Percentiles rank a stretch among this genome's conserved stretches.
Evolutionary conservation across 2,888 invertebrate genomes (phyloP).

Genomic region (Chymomyza procnemis): DNA sequence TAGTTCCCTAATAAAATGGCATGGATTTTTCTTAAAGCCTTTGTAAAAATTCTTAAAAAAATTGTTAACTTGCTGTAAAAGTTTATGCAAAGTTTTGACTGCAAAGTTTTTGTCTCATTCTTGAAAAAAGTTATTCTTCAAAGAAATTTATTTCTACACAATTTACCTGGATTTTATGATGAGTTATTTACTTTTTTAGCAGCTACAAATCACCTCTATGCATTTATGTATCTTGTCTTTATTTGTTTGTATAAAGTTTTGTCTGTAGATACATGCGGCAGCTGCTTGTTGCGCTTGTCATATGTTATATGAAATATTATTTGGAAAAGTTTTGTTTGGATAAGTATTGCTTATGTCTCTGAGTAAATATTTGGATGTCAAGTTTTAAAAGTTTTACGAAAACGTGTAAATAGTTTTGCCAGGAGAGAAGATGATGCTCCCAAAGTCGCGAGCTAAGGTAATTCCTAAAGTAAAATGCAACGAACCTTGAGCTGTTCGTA

Average conservation of each 20-base stretch:
- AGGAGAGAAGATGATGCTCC: neutral
- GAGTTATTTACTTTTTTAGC: no score
- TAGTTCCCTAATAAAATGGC: no score
- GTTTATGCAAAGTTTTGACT: neutral
- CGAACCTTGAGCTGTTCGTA: no score
- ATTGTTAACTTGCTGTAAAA: no score
- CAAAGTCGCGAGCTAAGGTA: no score
- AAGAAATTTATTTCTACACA: neutral
- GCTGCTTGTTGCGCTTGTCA: neutral
- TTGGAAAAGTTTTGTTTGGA: neutral
- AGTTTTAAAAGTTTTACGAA: neutral
- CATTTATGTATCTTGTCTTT: neutral
- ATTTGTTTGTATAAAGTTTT: neutral
- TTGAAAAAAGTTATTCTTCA: neutral
- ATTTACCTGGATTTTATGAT: neutral
- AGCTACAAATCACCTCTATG: neutral
- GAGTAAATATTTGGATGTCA: neutral
- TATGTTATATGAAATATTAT: neutral
- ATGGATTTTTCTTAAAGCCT: neutral
- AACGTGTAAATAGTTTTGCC: neutral
- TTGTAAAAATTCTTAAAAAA: neutral
- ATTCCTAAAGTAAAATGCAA: no score
- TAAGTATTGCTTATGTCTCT: neutral
- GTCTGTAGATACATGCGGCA: neutral
- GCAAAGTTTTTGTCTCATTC: neutral